Base-by-base conservation (phyloP, 2,113 vertebrate genomes). In the Gila orcuttii region DNA sequence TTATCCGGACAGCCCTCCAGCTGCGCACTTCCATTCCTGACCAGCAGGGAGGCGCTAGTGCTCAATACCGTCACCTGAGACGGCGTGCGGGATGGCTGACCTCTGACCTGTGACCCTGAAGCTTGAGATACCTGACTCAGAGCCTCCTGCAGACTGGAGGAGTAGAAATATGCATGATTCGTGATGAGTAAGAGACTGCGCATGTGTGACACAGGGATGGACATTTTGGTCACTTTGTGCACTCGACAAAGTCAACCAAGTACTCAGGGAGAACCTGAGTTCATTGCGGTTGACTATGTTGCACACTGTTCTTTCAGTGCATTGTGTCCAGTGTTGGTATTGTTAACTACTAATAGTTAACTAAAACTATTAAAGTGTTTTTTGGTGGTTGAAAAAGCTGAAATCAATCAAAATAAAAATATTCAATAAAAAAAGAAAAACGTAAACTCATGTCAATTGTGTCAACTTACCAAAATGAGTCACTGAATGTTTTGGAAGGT, bases 1-100 rank as follows among this genome's bases (percentile, higher is more conserved):
- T 95, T 96, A 96, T 97, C 98, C 96, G 96, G 97, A 94, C 97
- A 96, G 52, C 96, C 96, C 93, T 99, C 98, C 95, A 99, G 96
- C 93, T 97, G 97, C 92, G 95, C 94, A 96, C 98, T 99, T 95
- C 97, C 98, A 92, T 97, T 98, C 97, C 97, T 99, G 97, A 98
- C 97, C 98, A 99, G 97, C 97, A 99, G 97, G 97, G 98, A 98
- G 93, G 97, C 93, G 91, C 97, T 98, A 92, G 97, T 93, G 91
- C 97, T 96, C 94, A 97, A 96, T 94, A 97, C 96, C 90, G 97
- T 97, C 92, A 98, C 96, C 96, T 98, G 98, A 94, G 97, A 97
- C 87, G 96, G 96, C 94, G 97, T 96, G 86, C 96, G 90, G 94
- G 97, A 96, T 91, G 98, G 97, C 95, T 97, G 97, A 93, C 94